These are phyloP conservation scores for Synergus umbraculus DNA, from an alignment of 2,888 invertebrate species.

Conservation along the genomic window DNA sequence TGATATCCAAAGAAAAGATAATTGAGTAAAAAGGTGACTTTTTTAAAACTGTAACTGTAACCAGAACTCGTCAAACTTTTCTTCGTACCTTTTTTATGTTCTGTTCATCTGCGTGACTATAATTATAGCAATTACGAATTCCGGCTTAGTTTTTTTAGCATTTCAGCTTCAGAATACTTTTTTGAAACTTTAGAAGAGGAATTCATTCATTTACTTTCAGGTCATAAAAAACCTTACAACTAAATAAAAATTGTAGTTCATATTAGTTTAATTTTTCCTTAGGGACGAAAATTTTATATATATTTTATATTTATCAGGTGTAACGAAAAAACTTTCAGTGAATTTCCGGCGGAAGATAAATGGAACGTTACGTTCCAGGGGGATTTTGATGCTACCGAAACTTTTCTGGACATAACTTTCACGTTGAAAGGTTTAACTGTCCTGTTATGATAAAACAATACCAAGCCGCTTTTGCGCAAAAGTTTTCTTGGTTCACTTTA, in stretches of 20 bases:
- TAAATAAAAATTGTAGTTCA: background rate
- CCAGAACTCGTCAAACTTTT: constrained; percentile 2
- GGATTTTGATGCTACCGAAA: constrained; percentile 8
- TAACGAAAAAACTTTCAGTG: background rate
- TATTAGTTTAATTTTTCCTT: no score
- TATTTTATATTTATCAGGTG: background rate
- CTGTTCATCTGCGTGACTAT: background rate
- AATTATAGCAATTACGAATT: background rate
- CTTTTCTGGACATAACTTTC: background rate
- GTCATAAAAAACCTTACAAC: background rate
- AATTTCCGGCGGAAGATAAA: constrained; percentile 22
- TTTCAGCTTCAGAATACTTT: constrained; percentile 4
- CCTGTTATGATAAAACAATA: constrained; percentile 37
- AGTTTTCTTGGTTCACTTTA: constrained; percentile 27
- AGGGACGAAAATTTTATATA: background rate
- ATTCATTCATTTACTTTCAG: background rate
- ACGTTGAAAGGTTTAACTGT: constrained; percentile 20
- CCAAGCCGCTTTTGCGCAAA: constrained; percentile 18
- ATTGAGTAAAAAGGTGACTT: background rate
- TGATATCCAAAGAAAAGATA: background rate
- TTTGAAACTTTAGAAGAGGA: background rate
- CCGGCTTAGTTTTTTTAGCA: background rate
- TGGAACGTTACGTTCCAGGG: background rate
- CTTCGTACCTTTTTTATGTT: background rate
- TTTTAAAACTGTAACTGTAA: background rate